Percentiles rank a stretch among this genome's conserved stretches.
Conservation (phyloP, 2,797 vertebrate genomes). For the Eospalax fontanierii region DNA sequence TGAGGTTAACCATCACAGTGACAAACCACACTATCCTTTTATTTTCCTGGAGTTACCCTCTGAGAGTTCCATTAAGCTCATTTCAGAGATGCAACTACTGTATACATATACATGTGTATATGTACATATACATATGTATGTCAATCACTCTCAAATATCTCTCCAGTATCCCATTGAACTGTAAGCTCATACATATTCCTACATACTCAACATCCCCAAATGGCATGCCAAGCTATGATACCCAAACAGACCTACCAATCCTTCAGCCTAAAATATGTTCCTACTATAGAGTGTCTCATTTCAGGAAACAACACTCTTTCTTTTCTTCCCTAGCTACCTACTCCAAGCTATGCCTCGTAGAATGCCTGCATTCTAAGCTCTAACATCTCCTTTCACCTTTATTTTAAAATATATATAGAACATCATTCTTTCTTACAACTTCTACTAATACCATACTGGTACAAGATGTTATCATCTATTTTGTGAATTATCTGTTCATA, state of each 20-base stretch:
- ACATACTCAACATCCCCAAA: neutral
- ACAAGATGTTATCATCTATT: neutral
- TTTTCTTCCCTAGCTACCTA: neutral
- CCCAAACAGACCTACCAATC: neutral
- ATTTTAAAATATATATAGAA: constrained; percentile 16
- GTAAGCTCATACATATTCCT: neutral
- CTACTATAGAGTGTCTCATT: neutral
- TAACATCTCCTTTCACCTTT: constrained; percentile 1
- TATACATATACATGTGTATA: neutral
- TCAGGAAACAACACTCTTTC: neutral
- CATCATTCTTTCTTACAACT: neutral
- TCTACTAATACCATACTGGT: neutral
- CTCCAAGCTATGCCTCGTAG: neutral
- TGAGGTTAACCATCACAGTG: neutral
- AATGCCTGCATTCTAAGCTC: neutral
- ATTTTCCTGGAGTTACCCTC: neutral
- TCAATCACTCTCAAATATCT: neutral
- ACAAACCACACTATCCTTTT: neutral
- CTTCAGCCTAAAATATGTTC: neutral
- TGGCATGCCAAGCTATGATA: neutral
- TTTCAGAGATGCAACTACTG: neutral
- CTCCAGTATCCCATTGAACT: neutral
- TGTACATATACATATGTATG: neutral
- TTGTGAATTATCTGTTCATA: neutral
- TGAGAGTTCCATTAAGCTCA: neutral